phyloP scores from a whole-genome alignment of 2,888 invertebrate species.

The Yponomeuta evonymella region DNA sequence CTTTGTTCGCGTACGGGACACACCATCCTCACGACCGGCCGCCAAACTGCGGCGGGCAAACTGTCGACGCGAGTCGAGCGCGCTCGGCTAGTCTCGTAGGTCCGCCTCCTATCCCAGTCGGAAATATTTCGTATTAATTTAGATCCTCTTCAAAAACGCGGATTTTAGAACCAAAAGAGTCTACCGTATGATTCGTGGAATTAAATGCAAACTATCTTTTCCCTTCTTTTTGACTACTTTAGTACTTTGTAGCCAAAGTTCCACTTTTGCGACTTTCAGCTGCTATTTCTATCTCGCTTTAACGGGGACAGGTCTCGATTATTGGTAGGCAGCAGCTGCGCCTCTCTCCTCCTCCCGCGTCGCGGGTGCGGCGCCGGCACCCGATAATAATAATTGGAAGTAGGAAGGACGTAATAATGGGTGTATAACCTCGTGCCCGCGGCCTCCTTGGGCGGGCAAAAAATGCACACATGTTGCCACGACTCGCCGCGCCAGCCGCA shows the following conservation, averaged over 20 bases:
- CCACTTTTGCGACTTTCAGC: background rate
- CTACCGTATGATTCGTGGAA: background rate
- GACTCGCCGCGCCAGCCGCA: conserved; percentile 40
- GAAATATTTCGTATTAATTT: conserved; percentile 40
- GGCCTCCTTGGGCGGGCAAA: conserved; percentile 77
- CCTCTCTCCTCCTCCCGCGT: conserved; percentile 75
- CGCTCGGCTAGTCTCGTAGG: conserved; percentile 65
- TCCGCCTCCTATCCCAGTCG: conserved; percentile 73
- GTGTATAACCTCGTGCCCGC: conserved; percentile 76
- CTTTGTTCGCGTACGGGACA: conserved; percentile 68
- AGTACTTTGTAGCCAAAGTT: background rate
- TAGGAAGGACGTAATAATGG: conserved; percentile 77
- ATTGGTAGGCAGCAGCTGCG: conserved; percentile 78
- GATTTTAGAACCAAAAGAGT: background rate
- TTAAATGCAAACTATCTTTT: background rate
- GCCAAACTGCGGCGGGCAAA: conserved; percentile 72
- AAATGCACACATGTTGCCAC: conserved; percentile 71
- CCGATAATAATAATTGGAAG: conserved; percentile 77
- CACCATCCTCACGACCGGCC: conserved; percentile 74
- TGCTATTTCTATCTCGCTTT: conserved; percentile 58
- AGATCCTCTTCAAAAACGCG: conserved; percentile 26
- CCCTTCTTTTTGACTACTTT: background rate
- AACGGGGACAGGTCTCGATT: conserved; percentile 67
- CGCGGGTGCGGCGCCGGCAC: conserved; percentile 69
- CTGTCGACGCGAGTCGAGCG: conserved; percentile 56